Evolutionary conservation across 2,888 invertebrate species (phyloP), one percentile per base, ranked within the genome.

Genomic region (Drosophila kambysellisi): DNA sequence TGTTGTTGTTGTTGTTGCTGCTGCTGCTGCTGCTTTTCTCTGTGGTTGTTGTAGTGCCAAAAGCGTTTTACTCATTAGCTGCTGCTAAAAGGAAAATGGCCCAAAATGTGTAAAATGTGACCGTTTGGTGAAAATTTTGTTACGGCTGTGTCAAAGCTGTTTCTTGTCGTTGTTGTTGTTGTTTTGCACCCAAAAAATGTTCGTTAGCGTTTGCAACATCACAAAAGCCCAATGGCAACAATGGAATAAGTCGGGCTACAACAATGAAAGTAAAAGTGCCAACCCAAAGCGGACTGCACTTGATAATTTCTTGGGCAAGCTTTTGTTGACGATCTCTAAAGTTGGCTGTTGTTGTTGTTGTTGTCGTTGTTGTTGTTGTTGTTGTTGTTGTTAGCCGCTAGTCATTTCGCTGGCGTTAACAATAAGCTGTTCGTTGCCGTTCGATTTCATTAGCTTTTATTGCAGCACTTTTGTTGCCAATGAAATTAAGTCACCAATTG

Each of bases 361-460:
- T 7, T 59, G 35, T 17, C 52, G 56, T 9, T 71, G 62, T 48
- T 71, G 39, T 25, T 64, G 57, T 11, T 71, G 62, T 48, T 71
- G 39, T 25, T 64, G 57, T 48, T 71, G 39, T 25, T 64, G 57
- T 9, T 66, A 43, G 51, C 58, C 61, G 61, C 58, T 1, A 67
- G 71, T 50, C 53, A 74, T 73, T 76, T 70, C 41, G 65, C 63
- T 74, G 54, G 39, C 62, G 63, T 58, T 79, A 83, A 85, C 83
- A 89, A 87, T 74, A 71, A 76, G 61, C 58, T 54, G 46, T 74
- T 76, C 65, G 70, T 68, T 69, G 74, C 61, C 66, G 84, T 82
- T 90, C 88, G 90, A 89, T 90, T 89, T 88, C 88, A 89, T 88
- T 90, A 90, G 88, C 73, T 84, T 84, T 79, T 83, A 85, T 83